Conservation (phyloP, 2,888 invertebrate genomes). For the Drosophila diplacantha region DNA sequence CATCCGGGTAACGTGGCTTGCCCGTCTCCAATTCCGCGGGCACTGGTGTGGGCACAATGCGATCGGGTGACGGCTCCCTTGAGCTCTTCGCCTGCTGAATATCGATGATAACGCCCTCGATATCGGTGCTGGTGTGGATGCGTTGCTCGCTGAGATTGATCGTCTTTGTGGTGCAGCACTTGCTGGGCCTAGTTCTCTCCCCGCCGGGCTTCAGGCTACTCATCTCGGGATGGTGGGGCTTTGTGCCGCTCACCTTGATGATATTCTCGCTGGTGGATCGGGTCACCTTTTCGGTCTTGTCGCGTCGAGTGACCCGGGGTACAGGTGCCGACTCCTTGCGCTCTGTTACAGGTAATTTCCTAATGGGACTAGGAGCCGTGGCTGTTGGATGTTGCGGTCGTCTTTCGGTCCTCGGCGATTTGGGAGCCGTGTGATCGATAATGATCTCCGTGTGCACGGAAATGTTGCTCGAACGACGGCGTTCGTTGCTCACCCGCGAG, state of each 20-base stretch:
- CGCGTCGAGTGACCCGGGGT: constrained; percentile 76
- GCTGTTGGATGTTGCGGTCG: constrained; percentile 21
- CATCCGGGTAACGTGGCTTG: constrained; percentile 85
- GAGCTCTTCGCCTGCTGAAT: constrained; percentile 86
- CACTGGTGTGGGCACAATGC: constrained; percentile 83
- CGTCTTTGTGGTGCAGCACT: constrained; percentile 80
- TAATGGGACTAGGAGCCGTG: constrained; percentile 44
- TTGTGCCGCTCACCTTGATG: constrained; percentile 77
- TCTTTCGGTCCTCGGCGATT: constrained; percentile 51
- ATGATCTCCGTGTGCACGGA: constrained; percentile 74
- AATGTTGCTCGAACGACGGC: constrained; percentile 74
- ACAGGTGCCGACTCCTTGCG: constrained; percentile 78
- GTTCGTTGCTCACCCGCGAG: constrained; percentile 57
- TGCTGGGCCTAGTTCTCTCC: constrained; percentile 73
- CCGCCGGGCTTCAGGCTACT: constrained; percentile 54
- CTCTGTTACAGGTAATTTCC: constrained; percentile 76
- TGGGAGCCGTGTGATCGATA: constrained; percentile 70
- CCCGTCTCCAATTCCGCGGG: constrained; percentile 79
- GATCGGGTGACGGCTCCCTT: constrained; percentile 86
- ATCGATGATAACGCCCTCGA: constrained; percentile 81
- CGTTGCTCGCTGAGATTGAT: constrained; percentile 79
- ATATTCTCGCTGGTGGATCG: constrained; percentile 81
- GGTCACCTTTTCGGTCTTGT: constrained; percentile 79
- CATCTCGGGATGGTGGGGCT: constrained; percentile 57
- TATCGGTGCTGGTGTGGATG: constrained; percentile 76